Conservation (phyloP, 2,797 vertebrate genomes). For the Oreochromis grahami region DNA sequence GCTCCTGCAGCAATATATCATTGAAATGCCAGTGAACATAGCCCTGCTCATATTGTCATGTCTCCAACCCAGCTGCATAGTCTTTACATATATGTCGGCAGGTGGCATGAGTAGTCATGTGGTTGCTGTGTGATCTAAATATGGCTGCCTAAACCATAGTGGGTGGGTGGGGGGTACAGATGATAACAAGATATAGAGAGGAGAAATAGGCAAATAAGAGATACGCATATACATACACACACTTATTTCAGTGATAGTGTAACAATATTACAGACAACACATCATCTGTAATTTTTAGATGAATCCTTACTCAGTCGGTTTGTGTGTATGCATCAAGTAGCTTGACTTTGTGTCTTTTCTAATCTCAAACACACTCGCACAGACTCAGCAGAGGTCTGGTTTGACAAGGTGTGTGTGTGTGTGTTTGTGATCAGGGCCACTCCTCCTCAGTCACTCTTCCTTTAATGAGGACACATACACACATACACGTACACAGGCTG, state of each 20-base stretch:
- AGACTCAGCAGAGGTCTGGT: conserved; percentile 63
- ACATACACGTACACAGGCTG: conserved; percentile 15
- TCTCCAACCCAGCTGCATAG: neutral
- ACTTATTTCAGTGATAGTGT: neutral
- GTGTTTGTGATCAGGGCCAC: conserved; percentile 53
- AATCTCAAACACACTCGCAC: conserved; percentile 18
- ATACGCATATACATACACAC: accelerated
- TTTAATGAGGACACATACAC: conserved; percentile 68
- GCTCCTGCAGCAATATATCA: neutral
- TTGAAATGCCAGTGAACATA: neutral
- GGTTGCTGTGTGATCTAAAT: neutral
- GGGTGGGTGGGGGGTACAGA: neutral
- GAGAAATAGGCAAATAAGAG: neutral
- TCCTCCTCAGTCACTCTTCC: conserved; percentile 35
- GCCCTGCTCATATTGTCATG: neutral
- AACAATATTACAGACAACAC: neutral
- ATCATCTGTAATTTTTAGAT: neutral
- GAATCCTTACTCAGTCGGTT: neutral
- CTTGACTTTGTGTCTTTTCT: neutral
- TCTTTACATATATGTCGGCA: neutral
- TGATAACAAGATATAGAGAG: neutral
- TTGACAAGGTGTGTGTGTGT: conserved; percentile 59
- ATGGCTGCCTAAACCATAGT: neutral
- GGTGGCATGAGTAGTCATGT: neutral
- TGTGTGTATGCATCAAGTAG: neutral